phyloP scores from a whole-genome alignment of 1,140 invertebrate species.

The Nasonia giraulti region DNA sequence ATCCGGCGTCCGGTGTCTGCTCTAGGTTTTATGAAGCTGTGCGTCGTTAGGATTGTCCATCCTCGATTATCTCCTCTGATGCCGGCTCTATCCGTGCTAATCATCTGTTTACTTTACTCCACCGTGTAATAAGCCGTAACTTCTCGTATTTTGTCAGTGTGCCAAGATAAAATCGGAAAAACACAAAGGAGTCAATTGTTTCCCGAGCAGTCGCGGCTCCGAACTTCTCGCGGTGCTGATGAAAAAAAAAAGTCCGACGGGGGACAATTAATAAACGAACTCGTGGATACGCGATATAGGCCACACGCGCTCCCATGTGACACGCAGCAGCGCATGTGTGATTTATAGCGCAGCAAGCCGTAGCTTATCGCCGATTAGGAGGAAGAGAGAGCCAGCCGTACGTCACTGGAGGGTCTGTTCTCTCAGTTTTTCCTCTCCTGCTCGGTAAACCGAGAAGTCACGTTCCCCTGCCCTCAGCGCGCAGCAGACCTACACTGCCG shows the following conservation, averaged over 20 bases:
- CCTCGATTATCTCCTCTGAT: neutral
- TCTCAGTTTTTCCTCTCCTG: slow-evolving; percentile 4
- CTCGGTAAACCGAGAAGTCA: slow-evolving; percentile 20
- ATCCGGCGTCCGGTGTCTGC: neutral
- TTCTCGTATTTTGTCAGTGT: neutral
- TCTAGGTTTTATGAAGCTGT: neutral
- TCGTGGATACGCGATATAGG: slow-evolving; percentile 62
- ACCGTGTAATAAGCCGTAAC: neutral
- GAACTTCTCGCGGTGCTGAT: neutral
- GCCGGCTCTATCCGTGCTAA: neutral
- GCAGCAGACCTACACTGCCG: neutral
- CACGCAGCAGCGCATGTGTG: slow-evolving; percentile 56
- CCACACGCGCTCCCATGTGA: slow-evolving; percentile 35
- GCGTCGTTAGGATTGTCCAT: neutral
- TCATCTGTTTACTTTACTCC: neutral
- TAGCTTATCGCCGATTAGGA: slow-evolving; percentile 66
- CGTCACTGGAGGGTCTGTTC: slow-evolving; percentile 16
- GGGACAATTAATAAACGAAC: slow-evolving; percentile 67
- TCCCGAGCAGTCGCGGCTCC: neutral
- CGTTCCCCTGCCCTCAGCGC: neutral
- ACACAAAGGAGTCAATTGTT: neutral
- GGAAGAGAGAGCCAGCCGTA: slow-evolving; percentile 25
- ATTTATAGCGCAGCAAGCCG: slow-evolving; percentile 58
- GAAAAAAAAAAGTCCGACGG: neutral
- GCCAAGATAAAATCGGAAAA: neutral